Conservation (phyloP, 30 jellyfish, hydroid and myxozoan genomes). For the Cassiopea xamachana region DNA sequence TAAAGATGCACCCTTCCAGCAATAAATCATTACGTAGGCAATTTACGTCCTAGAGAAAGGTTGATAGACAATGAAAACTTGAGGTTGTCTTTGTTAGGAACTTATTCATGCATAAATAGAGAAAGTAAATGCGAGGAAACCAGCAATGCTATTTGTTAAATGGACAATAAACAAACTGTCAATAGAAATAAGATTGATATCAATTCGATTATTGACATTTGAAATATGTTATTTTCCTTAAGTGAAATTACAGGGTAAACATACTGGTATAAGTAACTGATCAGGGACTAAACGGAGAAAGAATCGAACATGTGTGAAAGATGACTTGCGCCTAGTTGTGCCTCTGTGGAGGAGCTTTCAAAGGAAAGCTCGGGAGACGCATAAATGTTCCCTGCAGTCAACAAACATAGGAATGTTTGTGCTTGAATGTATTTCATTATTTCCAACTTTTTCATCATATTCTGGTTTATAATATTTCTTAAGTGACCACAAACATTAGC, state of each 20-base stretch:
- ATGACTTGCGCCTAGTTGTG: neutral
- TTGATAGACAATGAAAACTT: neutral
- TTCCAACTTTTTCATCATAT: no score
- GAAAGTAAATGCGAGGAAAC: neutral
- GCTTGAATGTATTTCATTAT: no score
- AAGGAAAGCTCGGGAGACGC: no score
- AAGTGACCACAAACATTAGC: no score
- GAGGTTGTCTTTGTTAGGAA: neutral
- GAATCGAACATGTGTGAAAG: neutral
- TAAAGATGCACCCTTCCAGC: no score
- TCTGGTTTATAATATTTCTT: no score
- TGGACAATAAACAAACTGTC: neutral
- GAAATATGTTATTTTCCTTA: neutral
- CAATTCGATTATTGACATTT: neutral
- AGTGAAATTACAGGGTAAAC: slow-evolving; percentile 4
- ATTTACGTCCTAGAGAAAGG: neutral
- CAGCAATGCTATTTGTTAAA: neutral
- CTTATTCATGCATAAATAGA: neutral
- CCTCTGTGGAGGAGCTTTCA: neutral
- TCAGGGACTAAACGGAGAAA: neutral
- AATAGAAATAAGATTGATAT: neutral
- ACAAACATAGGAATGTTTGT: no score
- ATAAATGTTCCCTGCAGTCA: no score
- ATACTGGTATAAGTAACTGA: neutral
- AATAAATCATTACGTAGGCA: no score